Evolutionary conservation across 2,113 vertebrate species (phyloP), one percentile per base, ranked within the genome.

Genomic region (Merops nubicus): DNA sequence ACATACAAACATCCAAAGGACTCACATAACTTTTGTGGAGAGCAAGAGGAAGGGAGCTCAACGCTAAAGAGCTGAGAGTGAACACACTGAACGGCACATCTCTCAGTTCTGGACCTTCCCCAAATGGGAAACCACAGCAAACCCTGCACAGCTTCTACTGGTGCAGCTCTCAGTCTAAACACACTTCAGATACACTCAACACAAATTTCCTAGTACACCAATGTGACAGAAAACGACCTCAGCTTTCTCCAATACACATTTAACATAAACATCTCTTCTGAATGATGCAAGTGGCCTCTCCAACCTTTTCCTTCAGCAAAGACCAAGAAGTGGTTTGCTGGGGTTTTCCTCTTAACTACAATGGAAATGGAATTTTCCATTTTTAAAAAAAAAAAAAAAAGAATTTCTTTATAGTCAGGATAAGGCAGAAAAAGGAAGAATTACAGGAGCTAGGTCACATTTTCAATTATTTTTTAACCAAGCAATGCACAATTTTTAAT

Each of bases 181-280:
- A 2, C 1, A 2, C 36, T 82, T 57, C 19, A 65, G 23, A 15
- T 9, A 23, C 0, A 75, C 9, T 26, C 14, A 21, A 40, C 21
- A 33, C 29, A 62, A 65, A 42, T 9, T 23, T 18, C 23, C 64
- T 47, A 15, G 8, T 50, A 56, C 18, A 38, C 12, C 42, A 50
- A 1, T 0, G 2, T 3, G 47, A 51, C 6, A 62, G 54, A 64
- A 73, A 42, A 73, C 3, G n/a, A 69, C 2, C 77, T 40, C 64
- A 62, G 40, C n/a, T 31, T 63, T 51, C 48, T 77, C 54, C 33
- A 48, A 8, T 0, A 1, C 1, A 2, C 34, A 14, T 53, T 73
- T 51, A 10, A 42, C 38, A 51, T 0, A 11, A 38, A 6, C 33
- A 42, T 17, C 47, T 50, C 60, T 33, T 26, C 31, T 12, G 59